Evolutionary conservation across 2,113 vertebrate genomes (phyloP), one percentile per base, ranked within the genome.

Genomic region (Datnioides undecimradiatus): DNA sequence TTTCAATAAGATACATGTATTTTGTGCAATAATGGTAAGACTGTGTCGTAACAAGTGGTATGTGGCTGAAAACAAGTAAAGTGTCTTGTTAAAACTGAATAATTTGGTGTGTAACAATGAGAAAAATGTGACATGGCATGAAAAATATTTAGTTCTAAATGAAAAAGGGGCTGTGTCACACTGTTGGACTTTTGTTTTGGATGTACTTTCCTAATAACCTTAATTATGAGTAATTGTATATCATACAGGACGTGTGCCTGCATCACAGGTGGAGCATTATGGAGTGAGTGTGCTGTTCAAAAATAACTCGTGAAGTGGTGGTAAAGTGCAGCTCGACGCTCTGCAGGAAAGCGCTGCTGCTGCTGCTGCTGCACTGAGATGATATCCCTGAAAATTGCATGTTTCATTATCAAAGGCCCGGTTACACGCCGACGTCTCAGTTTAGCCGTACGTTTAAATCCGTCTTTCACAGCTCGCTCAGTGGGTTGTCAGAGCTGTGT

Each of bases 341-440:
- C 51, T 31, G 46, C 48, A 14, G 62, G 63, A 69, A 31, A 40
- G 14, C 55, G 1, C 64, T 11, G 25, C 38, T 45, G 36, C 64
- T 11, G 25, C 38, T 45, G 36, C 19, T 14, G 10, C 58, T 51
- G 21, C 48, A 63, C 36, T 21, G 51, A 68, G 63, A 52, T 12
- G 23, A 11, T 49, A 11, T 82, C 72, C 60, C 45, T 66, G 46
- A 31, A 76, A 75, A 79, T 54, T 45, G 54, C 48, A 46, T 4
- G 38, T 63, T 76, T 67, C 13, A 8, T 78, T 49, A 67, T 79
- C 33, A 57, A 65, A 70, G 29, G 41, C 63, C 12, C 0, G 3
- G 17, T 7, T 31, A 13, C 67, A 55, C 54, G n/a, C 7, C 25
- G 49, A 55, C 45, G 43, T 68, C 51, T 46, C 13, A 25, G 29